A percentile compares a stretch with the other conserved stretches of the same genome.
Conservation (phyloP, 2,888 invertebrate species). For the Drosophila pseudotakahashii region DNA sequence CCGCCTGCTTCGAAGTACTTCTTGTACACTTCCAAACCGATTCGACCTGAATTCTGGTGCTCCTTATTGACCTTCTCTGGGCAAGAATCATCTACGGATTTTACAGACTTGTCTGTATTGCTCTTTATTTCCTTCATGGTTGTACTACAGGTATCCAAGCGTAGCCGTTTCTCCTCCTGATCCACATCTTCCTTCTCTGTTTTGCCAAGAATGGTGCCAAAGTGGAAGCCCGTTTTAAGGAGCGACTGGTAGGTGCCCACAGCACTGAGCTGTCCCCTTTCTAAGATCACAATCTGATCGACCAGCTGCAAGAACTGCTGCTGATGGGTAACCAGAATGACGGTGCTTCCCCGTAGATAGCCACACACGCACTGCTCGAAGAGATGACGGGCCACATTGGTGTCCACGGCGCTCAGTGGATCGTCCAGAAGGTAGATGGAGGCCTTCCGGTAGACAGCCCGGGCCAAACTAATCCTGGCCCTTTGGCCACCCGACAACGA, state of each 20-base stretch:
- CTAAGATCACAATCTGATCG: constrained; percentile 85
- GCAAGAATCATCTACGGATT: constrained; percentile 84
- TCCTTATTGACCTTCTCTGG: constrained; percentile 86
- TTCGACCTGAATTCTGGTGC: constrained; percentile 87
- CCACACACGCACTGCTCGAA: constrained; percentile 88
- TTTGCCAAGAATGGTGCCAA: constrained; percentile 89
- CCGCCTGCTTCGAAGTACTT: constrained; percentile 91
- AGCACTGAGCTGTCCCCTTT: constrained; percentile 84
- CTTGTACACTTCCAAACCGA: constrained; percentile 87
- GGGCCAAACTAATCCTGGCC: constrained; percentile 94
- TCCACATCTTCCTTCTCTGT: constrained; percentile 84
- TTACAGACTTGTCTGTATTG: constrained; percentile 84
- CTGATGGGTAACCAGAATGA: constrained; percentile 93
- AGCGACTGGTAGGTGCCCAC: constrained; percentile 90
- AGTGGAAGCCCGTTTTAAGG: constrained; percentile 90
- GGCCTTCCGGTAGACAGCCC: constrained; percentile 93
- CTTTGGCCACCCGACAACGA: constrained; percentile 95
- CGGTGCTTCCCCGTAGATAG: constrained; percentile 87
- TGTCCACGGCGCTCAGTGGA: constrained; percentile 96
- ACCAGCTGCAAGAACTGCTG: constrained; percentile 90
- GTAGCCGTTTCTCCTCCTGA: constrained; percentile 60
- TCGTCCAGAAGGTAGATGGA: constrained; percentile 96
- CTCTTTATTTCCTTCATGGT: constrained; percentile 62
- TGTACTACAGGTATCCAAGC: constrained; percentile 34
- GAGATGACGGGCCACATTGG: constrained; percentile 94